Base-by-base conservation (phyloP, 1,140 invertebrate genomes). In the Panagrolaimus sp. region DNA sequence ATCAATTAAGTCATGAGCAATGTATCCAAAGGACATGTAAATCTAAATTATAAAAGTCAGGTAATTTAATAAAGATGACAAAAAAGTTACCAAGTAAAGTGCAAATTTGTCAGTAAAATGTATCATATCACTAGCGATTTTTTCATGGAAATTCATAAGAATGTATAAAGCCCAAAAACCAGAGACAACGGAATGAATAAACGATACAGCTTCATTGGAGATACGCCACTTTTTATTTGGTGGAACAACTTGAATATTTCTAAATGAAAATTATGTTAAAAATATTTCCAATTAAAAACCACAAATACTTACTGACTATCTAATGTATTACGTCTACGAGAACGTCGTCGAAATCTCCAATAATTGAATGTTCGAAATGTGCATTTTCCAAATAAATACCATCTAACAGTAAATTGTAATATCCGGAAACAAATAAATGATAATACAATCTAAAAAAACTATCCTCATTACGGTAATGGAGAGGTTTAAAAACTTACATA, bases 191-290 rank as follows among this genome's bases (percentile, higher is more conserved):
- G 81, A 82, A 58, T 82, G 80, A 28, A 82, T 70, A 17, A 82
- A 63, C 2, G 80, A 82, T 8, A 83, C 78, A 45, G 68, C 67
- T 63, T 82, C 80, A 69, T 82, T 82, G 0, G 79, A 83, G 38
- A 82, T 82, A 24, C 80, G 68, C 80, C 80, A 82, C 65, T 82
- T 82, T 45, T 82, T 81, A 69, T 82, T 82, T 0, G 79, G 79
- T 28, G 80, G 80, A 28, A 82, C 71, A 17, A 71, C 69, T 75
- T 83, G 67, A 66, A 82, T 28, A 55, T 10, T 1, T 24, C 32
- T 71, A 24, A n/a, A 43, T 8, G 26, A 70, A n/a, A 71, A 28
- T 52, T 71, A 32, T 28, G 8, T 10, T 17, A 62, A 62, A 62
- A 12, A 65, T 65, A 12, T 65, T 10, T 62, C 8, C 9, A 9